Evolutionary conservation across 2,888 invertebrate genomes (phyloP).

Genomic region (Agrypnus murinus): DNA sequence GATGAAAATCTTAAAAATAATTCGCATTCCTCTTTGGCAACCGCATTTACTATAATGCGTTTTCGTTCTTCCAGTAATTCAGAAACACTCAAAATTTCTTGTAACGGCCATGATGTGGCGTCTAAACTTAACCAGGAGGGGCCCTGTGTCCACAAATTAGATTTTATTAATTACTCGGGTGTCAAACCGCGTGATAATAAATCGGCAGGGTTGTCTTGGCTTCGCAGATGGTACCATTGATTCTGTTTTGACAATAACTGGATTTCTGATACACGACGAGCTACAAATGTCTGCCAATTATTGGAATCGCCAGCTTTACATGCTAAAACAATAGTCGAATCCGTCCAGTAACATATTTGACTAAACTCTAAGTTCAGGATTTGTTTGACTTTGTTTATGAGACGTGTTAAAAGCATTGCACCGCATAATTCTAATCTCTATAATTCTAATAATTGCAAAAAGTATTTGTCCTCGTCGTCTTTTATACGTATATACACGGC

Average conservation of each 20-base stretch:
- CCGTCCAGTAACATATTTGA: no score
- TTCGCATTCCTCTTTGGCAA: not conserved
- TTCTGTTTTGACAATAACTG: no score
- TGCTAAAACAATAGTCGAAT: no score
- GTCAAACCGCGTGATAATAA: no score
- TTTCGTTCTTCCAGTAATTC: not conserved
- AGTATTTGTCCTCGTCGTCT: conserved; percentile 18
- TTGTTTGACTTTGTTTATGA: conserved; percentile 24
- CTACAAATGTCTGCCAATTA: conserved; percentile 49
- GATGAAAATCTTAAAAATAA: not conserved
- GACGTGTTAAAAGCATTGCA: no score
- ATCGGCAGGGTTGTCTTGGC: no score
- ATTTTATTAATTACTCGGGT: not conserved
- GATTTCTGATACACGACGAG: no score
- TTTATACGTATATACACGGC: no score
- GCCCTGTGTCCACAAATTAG: not conserved
- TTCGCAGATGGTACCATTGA: conserved; percentile 37
- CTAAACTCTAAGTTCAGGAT: conserved; percentile 33
- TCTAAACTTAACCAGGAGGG: not conserved
- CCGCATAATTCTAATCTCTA: conserved; percentile 61
- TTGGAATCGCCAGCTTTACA: conserved; percentile 60
- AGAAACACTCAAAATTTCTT: not conserved
- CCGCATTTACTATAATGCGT: not conserved
- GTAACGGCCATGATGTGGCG: no score
- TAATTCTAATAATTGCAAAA: conserved; percentile 48